Base-by-base conservation (phyloP, 2,888 invertebrate species). In the Perithous albicinctus region DNA sequence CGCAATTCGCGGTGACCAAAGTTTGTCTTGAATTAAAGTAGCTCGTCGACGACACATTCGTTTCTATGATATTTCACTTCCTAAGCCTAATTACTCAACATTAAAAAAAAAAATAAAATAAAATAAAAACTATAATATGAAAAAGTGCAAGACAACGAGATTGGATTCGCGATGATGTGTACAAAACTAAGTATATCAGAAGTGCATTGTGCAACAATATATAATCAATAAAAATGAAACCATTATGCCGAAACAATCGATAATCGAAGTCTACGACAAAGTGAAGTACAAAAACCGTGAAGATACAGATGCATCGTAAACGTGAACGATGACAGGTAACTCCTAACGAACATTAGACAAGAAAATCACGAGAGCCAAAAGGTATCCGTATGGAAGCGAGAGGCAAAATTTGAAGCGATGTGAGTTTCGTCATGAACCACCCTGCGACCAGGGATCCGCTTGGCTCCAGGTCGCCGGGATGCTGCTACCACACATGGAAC, bases 391-490 rank as follows among this genome's bases (percentile, higher is more conserved):
- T 32, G 67, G 20, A 64, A 76, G 76, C 26, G 63, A 79, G 75
- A 79, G 83, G 70, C 76, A 59, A 67, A 61, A 80, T 64, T 86
- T 88, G 82, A 89, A 89, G 91, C 89, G 87, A 92, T 92, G 92
- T 92, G 91, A 92, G 88, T 88, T 84, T 87, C 90, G 91, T 88
- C 91, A 92, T 92, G 92, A 91, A 91, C 90, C 89, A 89, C 90
- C 90, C 91, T 89, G 91, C 90, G 92, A 91, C 92, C 92, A 91
- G 92, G 87, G 91, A 91, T 83, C 92, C 90, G 83, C 86, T 90
- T 89, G 91, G 90, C 91, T 89, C 90, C 89, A 90, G 91, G 91
- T 91, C 91, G 91, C 91, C 90, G 91, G 91, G 91, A 91, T 92
- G 92, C 90, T 91, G 91, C 84, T 91, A 91, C 87, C 91, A 92